Evolutionary conservation across 2,113 vertebrate genomes (phyloP), one percentile per base, ranked within the genome.

Genomic region (Puntigrus tetrazona): DNA sequence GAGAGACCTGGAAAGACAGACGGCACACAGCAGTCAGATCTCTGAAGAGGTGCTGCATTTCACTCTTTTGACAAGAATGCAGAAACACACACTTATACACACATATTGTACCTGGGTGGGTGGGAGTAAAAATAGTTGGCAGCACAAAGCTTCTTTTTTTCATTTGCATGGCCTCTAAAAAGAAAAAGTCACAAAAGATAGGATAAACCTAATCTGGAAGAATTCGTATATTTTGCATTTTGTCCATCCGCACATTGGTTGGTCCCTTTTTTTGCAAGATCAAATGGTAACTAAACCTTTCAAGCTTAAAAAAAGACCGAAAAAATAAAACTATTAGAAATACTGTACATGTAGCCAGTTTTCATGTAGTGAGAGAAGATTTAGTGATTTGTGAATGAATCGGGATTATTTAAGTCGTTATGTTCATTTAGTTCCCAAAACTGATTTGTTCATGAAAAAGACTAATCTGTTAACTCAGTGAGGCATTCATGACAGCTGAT

Each of bases 1-100:
- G 90, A 97, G 94, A 94, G 97, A 99, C 87, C 91, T 98, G 94
- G 96, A 97, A 73, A 94, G 89, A 90, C 94, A 94, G 92, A 95
- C 95, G 89, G 88, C 94, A 55, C 95, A 96, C 90, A 86, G 92
- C 63, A 94, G 88, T 88, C 93, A 95, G 89, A 94, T 98, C 91
- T 96, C 96, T 86, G 90, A 96, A 89, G 95, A 99, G 97, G 98
- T 99, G 95, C 94, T 76, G 27, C 67, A 31, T 65, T 61, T 65
- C 25, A 29, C n/a, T 69, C 29, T 76, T 69, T n/a, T 77, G n/a
- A 80, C 78, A 80, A 31, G 78, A 80, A 80, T 65, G 78, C 25
- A 84, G 34, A 52, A 38, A 80, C 55, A 78, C 63, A 52, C 55
- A 14, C 36, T n/a, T 14, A 47, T 16, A n/a, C 36, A 25, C 78